Conservation (phyloP, 2,888 invertebrate genomes). For the Cybosia mesomella region DNA sequence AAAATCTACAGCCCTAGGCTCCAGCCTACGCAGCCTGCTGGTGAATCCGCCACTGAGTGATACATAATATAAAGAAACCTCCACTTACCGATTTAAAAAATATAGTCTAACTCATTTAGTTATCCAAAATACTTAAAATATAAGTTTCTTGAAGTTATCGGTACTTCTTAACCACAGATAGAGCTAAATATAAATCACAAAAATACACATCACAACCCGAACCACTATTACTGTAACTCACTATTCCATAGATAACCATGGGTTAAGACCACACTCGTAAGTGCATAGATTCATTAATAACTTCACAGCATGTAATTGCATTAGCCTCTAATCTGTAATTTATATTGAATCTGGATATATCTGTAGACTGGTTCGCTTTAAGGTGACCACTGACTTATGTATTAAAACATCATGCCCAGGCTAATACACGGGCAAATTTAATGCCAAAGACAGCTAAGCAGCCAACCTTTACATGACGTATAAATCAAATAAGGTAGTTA, state of each 20-base stretch:
- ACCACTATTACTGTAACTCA: conserved; percentile 26
- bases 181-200: neutral
- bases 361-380: conserved; percentile 35
- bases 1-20: neutral
- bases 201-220: neutral
- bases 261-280: conserved; percentile 30
- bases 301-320: conserved; percentile 48
- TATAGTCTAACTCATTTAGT: no score
- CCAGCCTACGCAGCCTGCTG: neutral
- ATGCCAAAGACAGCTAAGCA: no score
- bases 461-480: no score
- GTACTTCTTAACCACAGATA: conserved; percentile 13
- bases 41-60: neutral
- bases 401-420: neutral
- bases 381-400: conserved; percentile 23
- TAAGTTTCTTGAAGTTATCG: neutral
- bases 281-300: conserved; percentile 48
- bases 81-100: no score
- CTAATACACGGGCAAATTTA: no score
- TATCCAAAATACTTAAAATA: no score
- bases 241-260: conserved; percentile 20
- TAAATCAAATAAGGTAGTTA: no score
- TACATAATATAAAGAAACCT: no score
- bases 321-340: conserved; percentile 53
- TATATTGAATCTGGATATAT: conserved; percentile 46